Conservation (phyloP, 2,113 vertebrate species). For the Protobothrops mucrosquamatus region DNA sequence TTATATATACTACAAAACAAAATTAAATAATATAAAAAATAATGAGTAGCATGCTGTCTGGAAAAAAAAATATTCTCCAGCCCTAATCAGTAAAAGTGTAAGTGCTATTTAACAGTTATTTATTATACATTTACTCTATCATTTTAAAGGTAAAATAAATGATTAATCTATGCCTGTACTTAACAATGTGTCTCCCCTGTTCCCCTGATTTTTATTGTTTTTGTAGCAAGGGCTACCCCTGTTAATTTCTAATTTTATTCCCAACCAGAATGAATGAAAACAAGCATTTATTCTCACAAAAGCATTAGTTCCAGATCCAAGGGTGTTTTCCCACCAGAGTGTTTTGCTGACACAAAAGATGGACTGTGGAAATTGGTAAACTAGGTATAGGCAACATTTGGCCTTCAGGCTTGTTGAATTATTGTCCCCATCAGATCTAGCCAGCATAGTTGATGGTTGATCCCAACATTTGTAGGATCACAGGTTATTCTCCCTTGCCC, state of each 20-base stretch:
- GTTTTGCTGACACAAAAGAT: background rate
- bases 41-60: background rate
- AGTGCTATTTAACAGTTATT: background rate
- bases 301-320: too few relatives aligned
- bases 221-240: background rate
- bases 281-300: too few relatives aligned
- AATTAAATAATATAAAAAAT: background rate
- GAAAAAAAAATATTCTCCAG: background rate
- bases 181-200: background rate
- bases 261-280: background rate
- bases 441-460: background rate
- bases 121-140: background rate
- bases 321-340: background rate
- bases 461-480: background rate
- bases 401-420: background rate
- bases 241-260: background rate
- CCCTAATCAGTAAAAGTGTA: background rate
- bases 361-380: background rate
- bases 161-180: background rate
- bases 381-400: background rate
- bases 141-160: background rate
- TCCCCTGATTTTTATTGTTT: background rate
- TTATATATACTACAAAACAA: background rate
- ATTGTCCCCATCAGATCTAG: background rate
- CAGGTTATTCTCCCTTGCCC: too few relatives aligned